These are phyloP conservation scores for Premnoplex brunnescens DNA, from an alignment of 2,797 vertebrate species.

Conservation along the genomic window DNA sequence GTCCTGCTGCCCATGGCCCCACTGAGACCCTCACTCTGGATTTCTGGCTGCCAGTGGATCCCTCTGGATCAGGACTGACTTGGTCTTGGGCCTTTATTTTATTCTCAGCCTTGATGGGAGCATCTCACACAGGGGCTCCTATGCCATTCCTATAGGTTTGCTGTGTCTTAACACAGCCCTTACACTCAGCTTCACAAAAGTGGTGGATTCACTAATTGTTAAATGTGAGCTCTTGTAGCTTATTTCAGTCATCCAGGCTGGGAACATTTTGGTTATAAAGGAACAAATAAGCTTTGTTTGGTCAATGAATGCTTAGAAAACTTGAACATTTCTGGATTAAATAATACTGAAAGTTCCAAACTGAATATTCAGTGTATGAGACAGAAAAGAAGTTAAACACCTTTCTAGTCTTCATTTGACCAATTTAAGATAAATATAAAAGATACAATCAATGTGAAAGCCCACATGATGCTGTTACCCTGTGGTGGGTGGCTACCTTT, in stretches of 20 bases:
- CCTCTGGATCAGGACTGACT: not conserved
- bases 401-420: not conserved
- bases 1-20: not conserved
- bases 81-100: not conserved
- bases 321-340: not conserved
- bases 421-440: not conserved
- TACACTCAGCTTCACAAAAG: accelerated
- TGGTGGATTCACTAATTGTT: not conserved
- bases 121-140: not conserved
- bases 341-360: not conserved
- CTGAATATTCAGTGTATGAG: not conserved
- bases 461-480: not conserved
- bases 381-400: not conserved
- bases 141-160: not conserved
- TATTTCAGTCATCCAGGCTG: not conserved
- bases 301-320: not conserved
- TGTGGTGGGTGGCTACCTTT: not conserved
- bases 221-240: not conserved
- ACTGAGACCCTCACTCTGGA: too few species aligned
- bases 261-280: not conserved
- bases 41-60: not conserved
- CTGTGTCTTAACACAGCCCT: not conserved
- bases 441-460: not conserved
- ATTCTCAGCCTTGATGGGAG: not conserved
- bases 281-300: not conserved